These are phyloP conservation scores for Muntiacus reevesi DNA, from an alignment of 2,113 vertebrate species.

Conservation along the genomic window DNA sequence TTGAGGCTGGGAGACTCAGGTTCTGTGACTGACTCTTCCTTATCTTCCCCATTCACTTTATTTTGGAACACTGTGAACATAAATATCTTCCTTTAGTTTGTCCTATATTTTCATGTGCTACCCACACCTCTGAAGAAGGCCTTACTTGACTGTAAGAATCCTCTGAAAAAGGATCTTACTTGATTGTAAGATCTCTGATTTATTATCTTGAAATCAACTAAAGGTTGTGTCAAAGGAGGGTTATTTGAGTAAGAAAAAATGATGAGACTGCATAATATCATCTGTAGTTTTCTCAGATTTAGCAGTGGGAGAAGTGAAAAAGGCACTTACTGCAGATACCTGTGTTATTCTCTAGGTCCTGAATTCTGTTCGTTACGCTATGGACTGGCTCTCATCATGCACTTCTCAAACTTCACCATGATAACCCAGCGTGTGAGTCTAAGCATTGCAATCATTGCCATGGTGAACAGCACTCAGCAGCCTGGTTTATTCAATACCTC, in stretches of 20 bases:
- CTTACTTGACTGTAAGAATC: not conserved
- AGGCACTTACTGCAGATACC: not conserved
- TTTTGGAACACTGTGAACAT: not conserved
- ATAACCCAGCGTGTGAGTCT: slow-evolving; percentile 85
- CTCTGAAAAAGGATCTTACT: not conserved
- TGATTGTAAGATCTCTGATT: not conserved
- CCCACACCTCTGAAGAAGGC: not conserved
- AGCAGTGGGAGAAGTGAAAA: not conserved
- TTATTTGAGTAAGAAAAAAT: not conserved
- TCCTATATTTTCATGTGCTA: not conserved
- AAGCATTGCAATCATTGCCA: slow-evolving; percentile 70
- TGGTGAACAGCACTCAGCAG: slow-evolving; percentile 68
- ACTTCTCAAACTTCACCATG: slow-evolving; percentile 85
- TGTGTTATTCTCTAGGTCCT: not conserved
- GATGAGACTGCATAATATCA: too few relatives aligned
- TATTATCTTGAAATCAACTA: not conserved
- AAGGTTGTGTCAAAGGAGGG: not conserved
- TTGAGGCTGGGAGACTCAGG: not conserved
- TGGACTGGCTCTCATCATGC: slow-evolving; percentile 87
- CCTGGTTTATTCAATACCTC: not conserved
- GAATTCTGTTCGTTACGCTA: slow-evolving; percentile 83
- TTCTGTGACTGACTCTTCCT: not conserved
- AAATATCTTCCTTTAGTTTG: not conserved
- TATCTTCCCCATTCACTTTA: not conserved
- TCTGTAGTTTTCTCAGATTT: not conserved